Base-by-base conservation (phyloP, 1,140 invertebrate species). In the Ceratina japonica region DNA sequence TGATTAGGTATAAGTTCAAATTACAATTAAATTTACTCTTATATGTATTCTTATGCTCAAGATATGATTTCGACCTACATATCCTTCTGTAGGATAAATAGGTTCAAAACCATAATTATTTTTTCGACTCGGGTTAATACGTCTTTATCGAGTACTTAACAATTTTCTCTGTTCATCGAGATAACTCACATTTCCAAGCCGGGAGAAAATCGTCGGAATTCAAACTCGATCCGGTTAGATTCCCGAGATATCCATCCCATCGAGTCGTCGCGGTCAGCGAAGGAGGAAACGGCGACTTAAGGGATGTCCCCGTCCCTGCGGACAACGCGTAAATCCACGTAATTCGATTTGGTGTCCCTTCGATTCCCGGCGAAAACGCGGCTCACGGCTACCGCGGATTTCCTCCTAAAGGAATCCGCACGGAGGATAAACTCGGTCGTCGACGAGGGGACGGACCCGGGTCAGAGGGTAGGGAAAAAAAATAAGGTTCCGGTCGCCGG, bases 301-400 rank as follows among this genome's bases (percentile, higher is more conserved):
- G 58, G 22, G 27, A 72, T 8, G 24, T 64, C 58, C 8, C 31
- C 37, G 24, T n/a, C 44, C 37, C 24, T 18, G 12, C n/a, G 37
- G 44, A 37, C 24, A 31, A 63, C 65, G 73, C 63, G 75, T 64
- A 82, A 78, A 82, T 83, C 73, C 75, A 72, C 69, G 84, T 90
- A 91, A 90, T 89, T 90, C 86, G 87, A 90, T 91, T 89, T 88
- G 84, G 63, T 83, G 72, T 81, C 81, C 85, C 81, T 84, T 85
- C 83, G 87, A 91, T 90, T 89, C 80, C 71, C 31, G 5, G 37
- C 37, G 62, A 64, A 81, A 89, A 87, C 87, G 56, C 85, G 61
- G 44, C 71, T 44, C 27, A 31, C 79, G 88, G 52, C 44, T 59
- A 31, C 54, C 58, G 52, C 51, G 61, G 56, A 89, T 90, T 88